Percentiles rank a stretch among this genome's conserved stretches.
phyloP scores from a whole-genome alignment of 2,113 vertebrate genomes.

The Mustela nigripes region DNA sequence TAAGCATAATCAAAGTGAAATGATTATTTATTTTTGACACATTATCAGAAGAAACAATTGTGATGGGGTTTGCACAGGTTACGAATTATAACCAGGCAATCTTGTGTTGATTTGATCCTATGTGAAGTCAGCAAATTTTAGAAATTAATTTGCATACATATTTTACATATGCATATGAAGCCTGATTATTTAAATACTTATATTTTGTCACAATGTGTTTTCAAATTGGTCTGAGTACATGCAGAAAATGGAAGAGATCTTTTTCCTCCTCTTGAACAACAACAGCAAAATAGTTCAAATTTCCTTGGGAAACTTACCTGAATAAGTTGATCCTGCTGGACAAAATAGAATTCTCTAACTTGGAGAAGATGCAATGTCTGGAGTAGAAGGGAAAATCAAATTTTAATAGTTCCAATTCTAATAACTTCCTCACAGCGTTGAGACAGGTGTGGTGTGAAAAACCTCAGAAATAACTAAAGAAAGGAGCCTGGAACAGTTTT shows the following conservation, averaged over 20 bases:
- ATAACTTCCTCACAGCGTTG: slow-evolving; percentile 50
- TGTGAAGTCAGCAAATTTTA: slow-evolving; percentile 64
- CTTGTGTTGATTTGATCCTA: slow-evolving; percentile 53
- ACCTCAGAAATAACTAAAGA: background rate
- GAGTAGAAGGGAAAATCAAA: background rate
- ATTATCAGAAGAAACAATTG: background rate
- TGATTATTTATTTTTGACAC: slow-evolving; percentile 55
- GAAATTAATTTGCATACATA: slow-evolving; percentile 50
- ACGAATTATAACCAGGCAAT: background rate
- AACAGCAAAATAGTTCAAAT: slow-evolving; percentile 64
- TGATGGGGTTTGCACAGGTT: background rate
- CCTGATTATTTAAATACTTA: slow-evolving; percentile 66
- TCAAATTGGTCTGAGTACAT: slow-evolving; percentile 44
- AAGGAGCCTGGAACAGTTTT: background rate
- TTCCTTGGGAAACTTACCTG: slow-evolving; percentile 63
- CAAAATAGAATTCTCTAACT: slow-evolving; percentile 54
- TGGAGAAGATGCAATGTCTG: slow-evolving; percentile 56
- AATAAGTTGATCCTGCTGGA: slow-evolving; percentile 57
- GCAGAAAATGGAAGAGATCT: slow-evolving; percentile 44
- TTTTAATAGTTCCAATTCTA: slow-evolving; percentile 50
- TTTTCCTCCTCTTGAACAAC: slow-evolving; percentile 48
- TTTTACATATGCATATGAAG: slow-evolving; percentile 65
- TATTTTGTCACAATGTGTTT: slow-evolving; percentile 47
- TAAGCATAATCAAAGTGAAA: slow-evolving; percentile 74
- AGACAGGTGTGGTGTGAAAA: slow-evolving; percentile 48